A percentile compares a stretch with the other conserved stretches of the same genome.
Conservation (phyloP, 1,140 invertebrate genomes). For the Meloidogyne hapla region DNA sequence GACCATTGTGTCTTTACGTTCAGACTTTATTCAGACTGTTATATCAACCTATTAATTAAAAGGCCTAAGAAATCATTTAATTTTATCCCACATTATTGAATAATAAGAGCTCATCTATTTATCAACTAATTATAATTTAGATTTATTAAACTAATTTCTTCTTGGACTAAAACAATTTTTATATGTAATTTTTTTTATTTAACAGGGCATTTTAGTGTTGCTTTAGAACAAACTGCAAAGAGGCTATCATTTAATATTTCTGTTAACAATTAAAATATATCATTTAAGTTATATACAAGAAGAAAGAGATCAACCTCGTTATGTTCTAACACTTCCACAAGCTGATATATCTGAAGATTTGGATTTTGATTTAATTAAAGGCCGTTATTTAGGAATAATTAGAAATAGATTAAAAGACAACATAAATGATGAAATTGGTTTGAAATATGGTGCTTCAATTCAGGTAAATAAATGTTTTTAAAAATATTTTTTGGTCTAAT, state of each 20-base stretch:
- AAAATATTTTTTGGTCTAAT: not conserved
- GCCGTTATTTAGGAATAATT: constrained; percentile 22
- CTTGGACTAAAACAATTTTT: not conserved
- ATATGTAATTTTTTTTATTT: not conserved
- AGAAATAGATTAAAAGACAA: not conserved
- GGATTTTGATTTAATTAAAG: constrained; percentile 17
- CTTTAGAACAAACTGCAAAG: constrained; percentile 18
- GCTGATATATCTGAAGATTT: constrained; percentile 1
- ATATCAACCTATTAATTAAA: too few relatives aligned
- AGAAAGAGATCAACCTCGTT: not conserved
- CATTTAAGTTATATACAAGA: not conserved
- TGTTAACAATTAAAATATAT: not conserved
- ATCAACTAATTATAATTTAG: too few relatives aligned
- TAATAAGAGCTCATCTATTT: too few relatives aligned
- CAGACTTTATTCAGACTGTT: too few relatives aligned
- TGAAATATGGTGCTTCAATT: constrained; percentile 15
- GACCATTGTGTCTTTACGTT: too few relatives aligned
- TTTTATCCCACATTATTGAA: too few relatives aligned
- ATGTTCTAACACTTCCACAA: not conserved
- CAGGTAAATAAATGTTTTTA: constrained; percentile 7
- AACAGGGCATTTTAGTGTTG: not conserved
- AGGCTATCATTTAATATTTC: not conserved
- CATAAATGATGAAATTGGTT: not conserved
- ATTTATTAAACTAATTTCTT: not conserved
- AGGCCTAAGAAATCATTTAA: too few relatives aligned